Evolutionary conservation across 2,888 invertebrate genomes (phyloP).

Genomic region (Patella ulyssiponensis): DNA sequence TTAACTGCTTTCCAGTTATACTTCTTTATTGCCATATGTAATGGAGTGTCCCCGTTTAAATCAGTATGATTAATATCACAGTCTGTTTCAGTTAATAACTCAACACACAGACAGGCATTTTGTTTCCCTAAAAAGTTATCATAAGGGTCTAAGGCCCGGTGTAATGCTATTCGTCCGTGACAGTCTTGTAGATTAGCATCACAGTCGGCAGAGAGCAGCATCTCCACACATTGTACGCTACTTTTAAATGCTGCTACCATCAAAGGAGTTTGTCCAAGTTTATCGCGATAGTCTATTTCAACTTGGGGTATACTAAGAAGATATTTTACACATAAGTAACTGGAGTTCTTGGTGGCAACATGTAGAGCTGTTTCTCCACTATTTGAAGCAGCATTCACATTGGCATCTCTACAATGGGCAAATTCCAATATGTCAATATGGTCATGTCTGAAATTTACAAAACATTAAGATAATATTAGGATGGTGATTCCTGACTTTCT

Average conservation of each 20-base stretch:
- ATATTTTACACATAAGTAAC: not conserved
- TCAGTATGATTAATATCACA: not conserved
- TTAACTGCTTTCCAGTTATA: not conserved
- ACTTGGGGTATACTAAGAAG: not conserved
- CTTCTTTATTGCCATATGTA: not conserved
- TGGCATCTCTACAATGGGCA: not conserved
- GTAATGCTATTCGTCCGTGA: not conserved
- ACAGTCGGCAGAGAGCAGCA: not conserved
- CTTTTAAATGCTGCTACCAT: not conserved
- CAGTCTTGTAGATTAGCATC: not conserved
- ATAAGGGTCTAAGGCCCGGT: not conserved
- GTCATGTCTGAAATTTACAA: not conserved
- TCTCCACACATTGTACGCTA: not conserved
- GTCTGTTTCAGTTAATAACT: not conserved
- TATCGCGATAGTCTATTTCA: not conserved
- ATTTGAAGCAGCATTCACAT: not conserved
- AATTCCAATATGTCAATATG: conserved; percentile 1
- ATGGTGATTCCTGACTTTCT: not conserved
- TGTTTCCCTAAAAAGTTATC: not conserved
- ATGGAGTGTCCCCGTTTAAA: not conserved
- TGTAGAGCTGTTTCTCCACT: not conserved
- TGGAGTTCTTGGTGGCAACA: not conserved
- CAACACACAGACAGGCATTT: not conserved
- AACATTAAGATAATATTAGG: too few species aligned
- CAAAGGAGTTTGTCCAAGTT: conserved; percentile 1